Percentiles rank a stretch among this genome's conserved stretches.
phyloP scores from a whole-genome alignment of 2,888 invertebrate species.

The Tanytarsus gracilentus region DNA sequence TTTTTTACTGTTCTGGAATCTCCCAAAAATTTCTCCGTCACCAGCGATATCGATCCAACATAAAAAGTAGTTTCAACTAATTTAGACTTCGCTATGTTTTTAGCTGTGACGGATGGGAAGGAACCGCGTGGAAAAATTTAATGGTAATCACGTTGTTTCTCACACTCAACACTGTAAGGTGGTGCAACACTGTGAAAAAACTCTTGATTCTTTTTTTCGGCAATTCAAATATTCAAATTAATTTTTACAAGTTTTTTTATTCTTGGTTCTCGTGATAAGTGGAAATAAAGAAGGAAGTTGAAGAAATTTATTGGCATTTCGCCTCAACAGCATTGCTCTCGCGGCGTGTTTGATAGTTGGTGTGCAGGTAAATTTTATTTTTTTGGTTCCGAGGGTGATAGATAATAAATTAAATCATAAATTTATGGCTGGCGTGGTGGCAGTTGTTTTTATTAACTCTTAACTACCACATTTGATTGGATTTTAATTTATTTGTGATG shows the following conservation, averaged over 20 bases:
- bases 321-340: background rate
- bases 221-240: constrained; percentile 29
- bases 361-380: background rate
- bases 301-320: constrained; percentile 22
- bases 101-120: constrained; percentile 4
- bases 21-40: too few relatives aligned
- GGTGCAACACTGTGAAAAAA: background rate
- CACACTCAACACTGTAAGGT: background rate
- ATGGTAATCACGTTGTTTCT: constrained; percentile 19
- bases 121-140: constrained; percentile 2
- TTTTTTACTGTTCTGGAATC: too few relatives aligned
- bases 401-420: constrained; percentile 30
- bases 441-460: too few relatives aligned
- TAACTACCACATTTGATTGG: too few relatives aligned
- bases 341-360: background rate
- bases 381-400: constrained; percentile 23
- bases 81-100: constrained; percentile 11
- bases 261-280: constrained; percentile 20
- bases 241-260: constrained; percentile 29
- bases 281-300: constrained; percentile 17
- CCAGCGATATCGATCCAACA: constrained; percentile 29
- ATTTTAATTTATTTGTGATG: too few relatives aligned
- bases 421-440: constrained; percentile 25
- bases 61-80: too few relatives aligned
- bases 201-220: constrained; percentile 24